A percentile compares a stretch with the other conserved stretches of the same genome.
Conservation (phyloP, 2,113 vertebrate species). For the Actenoides lindsayi region DNA sequence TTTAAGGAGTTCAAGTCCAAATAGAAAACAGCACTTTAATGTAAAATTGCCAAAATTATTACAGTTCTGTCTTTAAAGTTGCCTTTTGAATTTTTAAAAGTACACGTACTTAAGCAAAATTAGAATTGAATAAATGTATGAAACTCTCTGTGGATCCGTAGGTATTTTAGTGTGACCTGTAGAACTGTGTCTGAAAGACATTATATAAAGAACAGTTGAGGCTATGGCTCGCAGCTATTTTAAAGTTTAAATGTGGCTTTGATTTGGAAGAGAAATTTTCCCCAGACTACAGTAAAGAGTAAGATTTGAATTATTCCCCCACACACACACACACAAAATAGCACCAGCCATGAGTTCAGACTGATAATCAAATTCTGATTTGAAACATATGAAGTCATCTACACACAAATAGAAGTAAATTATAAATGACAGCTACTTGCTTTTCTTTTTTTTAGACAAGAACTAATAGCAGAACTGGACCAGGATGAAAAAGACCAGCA, state of each 20-base stretch:
- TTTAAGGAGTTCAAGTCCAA: not conserved
- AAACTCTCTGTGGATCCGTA: not conserved
- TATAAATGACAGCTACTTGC: not conserved
- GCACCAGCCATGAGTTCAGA: not conserved
- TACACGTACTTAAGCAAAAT: not conserved
- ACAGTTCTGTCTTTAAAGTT: not conserved
- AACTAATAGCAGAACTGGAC: conserved; percentile 97
- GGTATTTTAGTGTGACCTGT: not conserved
- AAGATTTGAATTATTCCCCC: not conserved
- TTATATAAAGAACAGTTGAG: not conserved
- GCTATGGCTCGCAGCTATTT: not conserved
- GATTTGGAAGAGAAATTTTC: not conserved
- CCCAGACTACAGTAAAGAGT: not conserved
- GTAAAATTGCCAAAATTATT: not conserved
- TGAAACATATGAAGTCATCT: not conserved
- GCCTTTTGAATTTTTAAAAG: not conserved
- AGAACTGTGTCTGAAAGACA: not conserved
- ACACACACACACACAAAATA: no score
- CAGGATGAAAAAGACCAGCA: conserved; percentile 99
- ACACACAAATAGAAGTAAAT: not conserved
- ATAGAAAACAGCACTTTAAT: not conserved
- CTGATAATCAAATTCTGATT: not conserved
- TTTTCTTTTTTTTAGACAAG: conserved; percentile 80
- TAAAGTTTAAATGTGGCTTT: not conserved
- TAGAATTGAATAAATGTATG: not conserved